Conservation (phyloP, 2,888 invertebrate genomes). For the Melitaea athalia region DNA sequence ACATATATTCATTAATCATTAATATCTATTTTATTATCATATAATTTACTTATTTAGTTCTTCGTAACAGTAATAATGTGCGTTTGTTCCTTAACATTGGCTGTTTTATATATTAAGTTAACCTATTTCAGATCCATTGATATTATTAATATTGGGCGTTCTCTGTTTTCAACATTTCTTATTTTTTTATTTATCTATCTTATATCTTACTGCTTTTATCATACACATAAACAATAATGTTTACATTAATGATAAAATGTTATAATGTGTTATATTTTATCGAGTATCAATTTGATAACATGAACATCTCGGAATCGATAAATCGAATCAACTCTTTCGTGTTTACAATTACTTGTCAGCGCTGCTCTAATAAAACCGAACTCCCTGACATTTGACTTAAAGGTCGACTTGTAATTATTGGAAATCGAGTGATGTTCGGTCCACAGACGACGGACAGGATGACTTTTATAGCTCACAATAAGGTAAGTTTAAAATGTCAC, state of each 20-base stretch:
- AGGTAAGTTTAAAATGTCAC: slow-evolving; percentile 24
- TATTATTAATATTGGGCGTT: too few species aligned
- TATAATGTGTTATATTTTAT: slow-evolving; percentile 2
- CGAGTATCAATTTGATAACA: slow-evolving; percentile 1
- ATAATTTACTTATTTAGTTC: too few species aligned
- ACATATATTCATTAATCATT: too few species aligned
- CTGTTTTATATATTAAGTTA: too few species aligned
- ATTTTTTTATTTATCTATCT: background rate
- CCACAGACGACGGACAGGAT: slow-evolving; percentile 15
- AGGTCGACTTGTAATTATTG: slow-evolving; percentile 41
- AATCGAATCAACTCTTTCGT: slow-evolving; percentile 11
- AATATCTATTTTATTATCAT: too few species aligned
- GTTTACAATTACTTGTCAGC: slow-evolving; percentile 9
- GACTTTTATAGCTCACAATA: slow-evolving; percentile 23
- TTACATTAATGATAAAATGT: background rate
- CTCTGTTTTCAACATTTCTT: background rate
- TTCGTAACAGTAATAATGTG: too few species aligned
- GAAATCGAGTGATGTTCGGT: slow-evolving; percentile 32
- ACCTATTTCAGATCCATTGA: too few species aligned
- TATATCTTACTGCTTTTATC: too few species aligned
- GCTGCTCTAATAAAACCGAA: slow-evolving; percentile 36
- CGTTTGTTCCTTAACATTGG: too few species aligned
- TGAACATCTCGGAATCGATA: background rate
- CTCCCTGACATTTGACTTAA: slow-evolving; percentile 41
- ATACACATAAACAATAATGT: too few species aligned